These are phyloP conservation scores for Chrysolina haemoptera DNA, from an alignment of 2,888 invertebrate species.

Conservation along the genomic window DNA sequence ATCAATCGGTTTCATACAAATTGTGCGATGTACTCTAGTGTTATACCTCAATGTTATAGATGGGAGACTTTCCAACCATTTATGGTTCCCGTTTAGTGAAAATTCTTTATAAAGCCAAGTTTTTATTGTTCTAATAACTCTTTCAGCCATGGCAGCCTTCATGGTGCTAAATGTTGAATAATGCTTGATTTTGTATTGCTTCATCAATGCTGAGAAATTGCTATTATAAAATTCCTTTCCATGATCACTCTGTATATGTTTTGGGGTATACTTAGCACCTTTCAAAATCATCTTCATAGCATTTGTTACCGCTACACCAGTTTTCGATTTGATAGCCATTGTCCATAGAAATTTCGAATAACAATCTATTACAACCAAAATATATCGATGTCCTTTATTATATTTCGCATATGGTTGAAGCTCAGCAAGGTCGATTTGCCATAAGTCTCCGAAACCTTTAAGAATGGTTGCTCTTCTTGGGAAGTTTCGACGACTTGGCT, in stretches of 20 bases:
- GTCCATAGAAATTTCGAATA: too few relatives aligned
- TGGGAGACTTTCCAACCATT: neutral
- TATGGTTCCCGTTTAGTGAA: neutral
- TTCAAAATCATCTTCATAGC: neutral
- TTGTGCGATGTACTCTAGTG: too few relatives aligned
- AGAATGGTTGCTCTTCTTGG: too few relatives aligned
- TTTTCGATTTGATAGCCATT: neutral
- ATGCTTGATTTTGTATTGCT: neutral
- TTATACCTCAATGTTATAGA: too few relatives aligned
- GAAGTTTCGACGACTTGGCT: too few relatives aligned
- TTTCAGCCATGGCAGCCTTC: constrained; percentile 1
- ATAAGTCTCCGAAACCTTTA: too few relatives aligned
- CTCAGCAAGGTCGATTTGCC: too few relatives aligned
- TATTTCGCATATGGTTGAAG: too few relatives aligned
- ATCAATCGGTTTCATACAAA: too few relatives aligned
- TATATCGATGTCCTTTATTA: too few relatives aligned
- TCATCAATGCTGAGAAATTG: neutral
- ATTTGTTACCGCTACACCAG: neutral
- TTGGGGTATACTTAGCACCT: neutral
- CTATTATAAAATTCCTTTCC: neutral
- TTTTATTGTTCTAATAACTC: constrained; percentile 4
- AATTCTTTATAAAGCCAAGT: neutral
- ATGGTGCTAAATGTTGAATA: constrained; percentile 1
- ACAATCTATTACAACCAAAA: too few relatives aligned
- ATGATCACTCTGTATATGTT: neutral